Base-by-base conservation (phyloP, 2,797 vertebrate genomes). In the Etheostoma perlongum region DNA sequence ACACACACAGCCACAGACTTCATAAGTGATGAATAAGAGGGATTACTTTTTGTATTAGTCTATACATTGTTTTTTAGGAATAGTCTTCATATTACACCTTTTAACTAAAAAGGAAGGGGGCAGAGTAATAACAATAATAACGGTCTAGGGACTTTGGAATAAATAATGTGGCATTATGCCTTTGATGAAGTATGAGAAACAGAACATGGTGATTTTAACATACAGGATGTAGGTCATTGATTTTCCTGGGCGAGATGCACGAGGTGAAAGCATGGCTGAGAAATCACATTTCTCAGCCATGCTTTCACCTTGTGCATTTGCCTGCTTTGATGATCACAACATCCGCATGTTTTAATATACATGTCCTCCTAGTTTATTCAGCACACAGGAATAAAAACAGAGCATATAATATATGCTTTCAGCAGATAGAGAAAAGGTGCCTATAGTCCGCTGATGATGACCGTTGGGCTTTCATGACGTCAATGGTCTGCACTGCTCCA, bases 381-480 rank as follows among this genome's bases (percentile, higher is more conserved):
- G 25, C 15, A 2, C 21, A 0, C 25, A 23, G 66, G 40, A 44
- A 1, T 55, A 44, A 67, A 73, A 76, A 49, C 36, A 61, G 25
- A 72, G 62, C 52, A 14, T 10, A 49, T 21, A 23, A 66, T 9
- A 9, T 23, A 55, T 23, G 36, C 36, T 40, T 40, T 40, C 36
- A 40, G 58, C 27, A 0, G 49, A 21, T 3, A 33, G 54, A 61
- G 36, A 47, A 65, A 36, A 65, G 36, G 2, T 12, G 36, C 12
- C 10, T 11, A 4, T 40, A 40, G 36, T 62, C 62, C 12, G 18
- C 54, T 44, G 64, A 48, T n/a, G 62, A 23, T 36, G 44, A 67
- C 63, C 58, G 21, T 66, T 51, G 67, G 40, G 14, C 51, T 5
- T 58, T n/a, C 2, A 0, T 76, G 83, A 83, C 57, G 76, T 81